Conservation (phyloP, 1,140 invertebrate genomes). For the Tetragnatha versicolor region DNA sequence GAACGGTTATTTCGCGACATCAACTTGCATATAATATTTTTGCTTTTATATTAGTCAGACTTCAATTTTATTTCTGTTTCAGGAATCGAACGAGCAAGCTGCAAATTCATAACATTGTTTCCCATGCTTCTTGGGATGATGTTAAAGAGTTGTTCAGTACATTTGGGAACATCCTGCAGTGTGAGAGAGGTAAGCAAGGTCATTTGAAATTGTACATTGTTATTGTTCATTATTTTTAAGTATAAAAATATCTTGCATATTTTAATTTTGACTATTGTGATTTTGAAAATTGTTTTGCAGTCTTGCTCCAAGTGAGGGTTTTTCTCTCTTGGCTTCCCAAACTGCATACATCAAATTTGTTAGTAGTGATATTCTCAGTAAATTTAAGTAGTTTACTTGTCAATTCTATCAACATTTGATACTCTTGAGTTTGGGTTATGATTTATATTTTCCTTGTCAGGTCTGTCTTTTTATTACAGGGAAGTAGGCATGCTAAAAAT, state of each 20-base stretch:
- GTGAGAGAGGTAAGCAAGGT: slow-evolving; percentile 69
- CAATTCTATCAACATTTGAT: too few relatives aligned
- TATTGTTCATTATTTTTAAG: background rate
- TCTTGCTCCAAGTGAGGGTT: slow-evolving; percentile 12
- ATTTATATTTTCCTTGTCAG: too few relatives aligned
- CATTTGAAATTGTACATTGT: background rate
- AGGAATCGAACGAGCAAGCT: slow-evolving; percentile 79
- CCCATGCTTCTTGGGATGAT: slow-evolving; percentile 81
- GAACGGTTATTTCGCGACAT: too few relatives aligned
- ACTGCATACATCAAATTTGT: background rate
- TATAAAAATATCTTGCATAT: background rate
- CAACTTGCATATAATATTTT: too few relatives aligned
- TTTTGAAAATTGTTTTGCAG: background rate
- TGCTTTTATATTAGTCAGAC: too few relatives aligned
- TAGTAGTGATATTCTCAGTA: too few relatives aligned
- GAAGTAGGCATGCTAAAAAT: too few relatives aligned
- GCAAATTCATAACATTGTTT: slow-evolving; percentile 84
- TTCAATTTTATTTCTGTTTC: slow-evolving; percentile 65
- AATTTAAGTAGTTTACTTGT: too few relatives aligned
- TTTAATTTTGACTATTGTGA: background rate
- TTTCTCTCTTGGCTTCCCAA: slow-evolving; percentile 1
- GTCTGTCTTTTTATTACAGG: too few relatives aligned
- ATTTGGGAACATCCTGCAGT: slow-evolving; percentile 82
- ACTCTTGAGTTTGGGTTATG: too few relatives aligned
- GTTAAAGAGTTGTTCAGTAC: slow-evolving; percentile 80